Base-by-base conservation (phyloP, 1,140 invertebrate species). In the Acromyrmex charruanus region DNA sequence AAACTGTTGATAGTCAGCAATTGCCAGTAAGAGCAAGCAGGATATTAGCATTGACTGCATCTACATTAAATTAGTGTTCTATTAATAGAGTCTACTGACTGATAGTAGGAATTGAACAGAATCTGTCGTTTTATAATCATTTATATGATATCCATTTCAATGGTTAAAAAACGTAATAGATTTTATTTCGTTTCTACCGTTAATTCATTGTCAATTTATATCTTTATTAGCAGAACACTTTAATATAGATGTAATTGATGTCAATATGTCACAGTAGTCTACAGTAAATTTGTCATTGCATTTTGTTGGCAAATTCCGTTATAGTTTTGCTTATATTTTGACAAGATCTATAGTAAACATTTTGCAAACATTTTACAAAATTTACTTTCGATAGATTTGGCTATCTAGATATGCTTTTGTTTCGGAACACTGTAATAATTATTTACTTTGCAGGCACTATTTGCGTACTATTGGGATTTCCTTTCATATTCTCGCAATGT, bases 401-500 rank as follows among this genome's bases (percentile, higher is more conserved):
- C 2, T 44, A 39, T 68, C 12, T 69, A 9, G n/a, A 51, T 51
- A 51, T 14, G 7, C 4, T 74, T 80, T 63, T 53, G 14, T 35
- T 75, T 39, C 0, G 1, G 2, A n/a, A 28, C 12, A 81, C 3
- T 4, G 12, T n/a, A 88, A 51, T 31, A 58, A 63, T 77, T 16
- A 18, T 61, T 31, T 82, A n/a, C 9, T 75, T 61, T 94, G 66
- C 91, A 97, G 97, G 97, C 81, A 98, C 98, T 12, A 90, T 98
- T 25, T 98, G 97, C 94, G 97, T 99, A 0, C 86, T 98, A 16
- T 91, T 96, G 35, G 97, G 97, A 75, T 99, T 99, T 94, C 98
- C 98, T 0, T 99, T 99, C 93, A 97, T 99, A 92, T 99, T 99
- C 95, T 97, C 97, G 10, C 96, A 96, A 69, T 99, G 98, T 93